Evolutionary conservation across 1,140 invertebrate genomes (phyloP).

Genomic region (Diprion similis): DNA sequence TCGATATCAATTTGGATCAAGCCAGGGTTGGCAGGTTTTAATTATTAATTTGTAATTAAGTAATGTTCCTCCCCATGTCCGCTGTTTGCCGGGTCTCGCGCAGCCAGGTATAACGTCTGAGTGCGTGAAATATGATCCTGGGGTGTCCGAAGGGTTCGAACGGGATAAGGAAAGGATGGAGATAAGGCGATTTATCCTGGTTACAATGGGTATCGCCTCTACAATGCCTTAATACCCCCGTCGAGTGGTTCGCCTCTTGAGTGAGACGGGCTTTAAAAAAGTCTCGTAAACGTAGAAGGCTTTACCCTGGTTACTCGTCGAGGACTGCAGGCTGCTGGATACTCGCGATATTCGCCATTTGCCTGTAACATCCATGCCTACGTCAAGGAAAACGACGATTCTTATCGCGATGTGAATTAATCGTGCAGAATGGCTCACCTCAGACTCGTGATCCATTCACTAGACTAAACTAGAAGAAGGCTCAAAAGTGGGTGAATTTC

Average conservation of each 20-base stretch:
- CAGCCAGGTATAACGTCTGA: too few species aligned
- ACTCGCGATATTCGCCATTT: too few species aligned
- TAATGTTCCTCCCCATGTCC: background rate
- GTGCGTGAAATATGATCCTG: background rate
- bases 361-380: too few species aligned
- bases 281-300: slow-evolving; percentile 1
- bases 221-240: slow-evolving; percentile 1
- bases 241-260: background rate
- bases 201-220: background rate
- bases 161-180: background rate
- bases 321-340: too few species aligned
- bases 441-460: too few species aligned
- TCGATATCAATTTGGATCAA: slow-evolving; percentile 12
- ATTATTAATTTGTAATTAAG: slow-evolving; percentile 12
- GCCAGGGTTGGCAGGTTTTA: background rate
- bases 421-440: too few species aligned
- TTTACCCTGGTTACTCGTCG: background rate
- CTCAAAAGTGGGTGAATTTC: too few species aligned
- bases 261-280: slow-evolving; percentile 1
- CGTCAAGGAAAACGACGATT: too few species aligned
- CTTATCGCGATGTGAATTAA: too few species aligned
- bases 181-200: background rate
- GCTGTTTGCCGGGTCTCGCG: background rate
- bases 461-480: too few species aligned
- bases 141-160: background rate